These are phyloP conservation scores for Oophaga pumilio DNA, from an alignment of 2,113 vertebrate species.

Conservation along the genomic window DNA sequence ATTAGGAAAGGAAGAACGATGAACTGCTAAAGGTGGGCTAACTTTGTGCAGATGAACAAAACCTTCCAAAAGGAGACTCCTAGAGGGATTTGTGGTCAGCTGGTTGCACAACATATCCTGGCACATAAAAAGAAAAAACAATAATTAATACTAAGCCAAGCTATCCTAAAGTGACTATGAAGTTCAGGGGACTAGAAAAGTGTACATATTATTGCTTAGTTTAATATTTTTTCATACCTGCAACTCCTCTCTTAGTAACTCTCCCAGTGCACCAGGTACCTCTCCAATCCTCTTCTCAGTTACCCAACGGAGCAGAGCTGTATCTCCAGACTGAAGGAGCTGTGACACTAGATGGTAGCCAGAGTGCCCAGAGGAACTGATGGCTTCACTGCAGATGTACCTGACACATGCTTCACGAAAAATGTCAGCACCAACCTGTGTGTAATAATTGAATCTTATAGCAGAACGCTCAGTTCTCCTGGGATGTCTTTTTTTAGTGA, in stretches of 20 bases:
- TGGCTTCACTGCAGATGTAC: constrained; percentile 71
- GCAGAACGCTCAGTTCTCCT: no score
- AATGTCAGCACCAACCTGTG: constrained; percentile 76
- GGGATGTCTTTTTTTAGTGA: no score
- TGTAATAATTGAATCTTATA: constrained; percentile 1
- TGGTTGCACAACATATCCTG: constrained; percentile 75
- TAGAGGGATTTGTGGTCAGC: constrained; percentile 65
- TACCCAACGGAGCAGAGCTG: constrained; percentile 72
- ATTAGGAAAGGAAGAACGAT: constrained; percentile 42
- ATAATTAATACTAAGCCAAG: not conserved
- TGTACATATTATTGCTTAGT: not conserved
- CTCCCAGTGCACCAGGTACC: constrained; percentile 58
- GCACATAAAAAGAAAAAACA: not conserved
- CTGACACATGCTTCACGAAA: constrained; percentile 72
- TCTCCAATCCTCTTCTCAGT: constrained; percentile 57
- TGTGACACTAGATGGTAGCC: constrained; percentile 65
- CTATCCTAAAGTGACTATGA: not conserved
- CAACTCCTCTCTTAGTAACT: constrained; percentile 67
- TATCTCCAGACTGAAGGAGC: constrained; percentile 63
- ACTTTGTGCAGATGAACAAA: constrained; percentile 68
- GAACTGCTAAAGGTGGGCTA: not conserved
- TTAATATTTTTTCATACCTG: constrained; percentile 68
- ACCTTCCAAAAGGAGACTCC: constrained; percentile 77
- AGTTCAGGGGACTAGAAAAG: not conserved
- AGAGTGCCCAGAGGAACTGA: constrained; percentile 31